Evolutionary conservation across 2,888 invertebrate species (phyloP), one percentile per base, ranked within the genome.

Genomic region (Chamaedrilus cognettii): DNA sequence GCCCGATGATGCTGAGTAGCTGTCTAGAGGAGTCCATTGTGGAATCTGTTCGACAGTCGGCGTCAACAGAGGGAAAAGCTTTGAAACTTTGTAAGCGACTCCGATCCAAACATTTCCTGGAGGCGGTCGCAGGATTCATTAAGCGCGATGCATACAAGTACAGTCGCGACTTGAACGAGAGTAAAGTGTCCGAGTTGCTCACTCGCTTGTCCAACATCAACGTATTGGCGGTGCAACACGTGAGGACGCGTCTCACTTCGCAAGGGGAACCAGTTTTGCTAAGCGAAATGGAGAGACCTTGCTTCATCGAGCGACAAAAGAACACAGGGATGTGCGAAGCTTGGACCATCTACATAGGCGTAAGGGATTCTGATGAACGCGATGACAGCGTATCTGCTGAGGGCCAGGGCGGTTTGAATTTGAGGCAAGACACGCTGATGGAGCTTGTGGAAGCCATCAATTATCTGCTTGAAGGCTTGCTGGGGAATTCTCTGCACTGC

Each of bases 1-100:
- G 72, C 56, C 76, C 76, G 1, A 56, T 59, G 28, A 55, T 75
- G 57, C 60, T 78, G 49, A 72, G 72, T 35, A 66, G 70, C 5
- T 51, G 72, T 26, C 72, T 77, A 5, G 65, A 67, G 28, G 76
- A 77, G 56, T 32, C 56, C 7, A 63, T 77, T 28, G 61, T 65
- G 23, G 66, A 71, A 15, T 63, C 65, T 15, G 28, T 30, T 5
- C 34, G 59, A 30, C 23, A 56, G 33, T 60, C 55, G 5, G 56
- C 57, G 1, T 60, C 59, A n/a, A 23, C 42, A 4, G 51, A 32
- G 5, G 72, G 72, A 26, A 55, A 66, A 3, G 72, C 72, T 30
- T 64, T 32, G 11, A 26, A 59, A n/a, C 64, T 72, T 11, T 49
- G 59, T 19, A 33, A 52, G 15, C 57, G 68, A 2, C 26, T 72